A percentile compares a stretch with the other conserved stretches of the same genome.
Evolutionary conservation across 2,888 invertebrate genomes (phyloP).

Genomic region (Phrixothrix hirtus): DNA sequence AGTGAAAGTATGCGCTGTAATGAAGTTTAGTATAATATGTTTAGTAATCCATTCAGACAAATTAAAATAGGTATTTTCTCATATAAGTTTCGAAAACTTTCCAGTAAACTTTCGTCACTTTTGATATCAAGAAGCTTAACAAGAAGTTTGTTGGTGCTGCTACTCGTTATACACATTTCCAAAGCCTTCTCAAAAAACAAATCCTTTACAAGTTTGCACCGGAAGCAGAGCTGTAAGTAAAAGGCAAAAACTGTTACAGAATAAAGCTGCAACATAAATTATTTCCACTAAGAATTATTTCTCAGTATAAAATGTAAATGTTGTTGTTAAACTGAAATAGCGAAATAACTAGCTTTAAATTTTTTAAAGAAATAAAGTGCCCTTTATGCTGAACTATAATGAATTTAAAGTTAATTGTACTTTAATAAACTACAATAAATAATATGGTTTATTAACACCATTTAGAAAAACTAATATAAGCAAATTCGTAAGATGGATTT

Average conservation of each 20-base stretch:
- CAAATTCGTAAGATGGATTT: too few species aligned
- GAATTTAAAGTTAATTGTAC: neutral
- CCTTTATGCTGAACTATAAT: neutral
- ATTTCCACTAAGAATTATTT: conserved; percentile 9
- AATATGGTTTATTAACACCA: too few species aligned
- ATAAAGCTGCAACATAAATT: conserved; percentile 16
- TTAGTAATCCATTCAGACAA: conserved; percentile 26
- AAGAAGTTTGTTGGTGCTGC: conserved; percentile 31
- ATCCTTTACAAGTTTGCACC: conserved; percentile 38
- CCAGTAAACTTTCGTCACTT: conserved; percentile 26
- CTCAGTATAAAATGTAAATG: neutral
- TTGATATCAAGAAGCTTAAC: conserved; percentile 32
- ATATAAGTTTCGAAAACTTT: conserved; percentile 24
- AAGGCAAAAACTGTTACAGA: conserved; percentile 21
- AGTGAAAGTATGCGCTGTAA: conserved; percentile 4
- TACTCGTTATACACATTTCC: conserved; percentile 35
- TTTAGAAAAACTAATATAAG: too few species aligned
- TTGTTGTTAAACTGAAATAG: too few species aligned
- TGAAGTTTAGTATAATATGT: conserved; percentile 18
- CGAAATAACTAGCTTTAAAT: too few species aligned
- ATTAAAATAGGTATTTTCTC: conserved; percentile 26
- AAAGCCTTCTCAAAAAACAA: conserved; percentile 38
- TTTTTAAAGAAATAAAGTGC: too few species aligned
- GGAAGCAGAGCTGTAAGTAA: conserved; percentile 27
- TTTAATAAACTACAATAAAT: too few species aligned